A percentile compares a stretch with the other conserved stretches of the same genome.
phyloP scores from a whole-genome alignment of 2,113 vertebrate genomes.

The Bagarius yarrelli region DNA sequence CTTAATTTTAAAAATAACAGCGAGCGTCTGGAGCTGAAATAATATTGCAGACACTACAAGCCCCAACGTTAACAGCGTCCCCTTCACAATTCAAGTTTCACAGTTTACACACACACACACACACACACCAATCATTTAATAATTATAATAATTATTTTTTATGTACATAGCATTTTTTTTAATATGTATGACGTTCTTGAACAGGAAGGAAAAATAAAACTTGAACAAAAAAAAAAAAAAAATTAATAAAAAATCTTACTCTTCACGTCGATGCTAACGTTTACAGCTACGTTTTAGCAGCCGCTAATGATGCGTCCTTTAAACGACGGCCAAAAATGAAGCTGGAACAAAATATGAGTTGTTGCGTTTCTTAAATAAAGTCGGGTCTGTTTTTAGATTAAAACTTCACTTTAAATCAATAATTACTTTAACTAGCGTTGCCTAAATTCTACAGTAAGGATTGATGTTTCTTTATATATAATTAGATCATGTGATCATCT shows the following conservation, averaged over 20 bases:
- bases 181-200: conserved; percentile 3
- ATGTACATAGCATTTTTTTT: not conserved
- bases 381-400: too few relatives aligned
- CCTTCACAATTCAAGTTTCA: conserved; percentile 18
- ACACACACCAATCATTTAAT: not conserved
- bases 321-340: not conserved
- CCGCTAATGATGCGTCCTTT: too few relatives aligned
- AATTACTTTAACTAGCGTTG: too few relatives aligned
- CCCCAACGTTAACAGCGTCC: not conserved
- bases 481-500: too few relatives aligned
- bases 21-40: conserved; percentile 18
- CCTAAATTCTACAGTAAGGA: too few relatives aligned
- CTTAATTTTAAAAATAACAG: conserved; percentile 37
- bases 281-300: not conserved
- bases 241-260: not conserved
- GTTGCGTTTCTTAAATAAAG: too few relatives aligned
- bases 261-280: too few relatives aligned
- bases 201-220: conserved; percentile 1
- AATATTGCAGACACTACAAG: conserved; percentile 34
- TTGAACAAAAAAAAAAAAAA: too few relatives aligned
- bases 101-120: not conserved
- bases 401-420: too few relatives aligned
- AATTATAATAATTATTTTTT: conserved; percentile 18
- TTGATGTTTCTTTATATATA: too few relatives aligned
- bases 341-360: not conserved